phyloP scores from a whole-genome alignment of 2,797 vertebrate genomes.

The Anabacerthia variegaticeps region DNA sequence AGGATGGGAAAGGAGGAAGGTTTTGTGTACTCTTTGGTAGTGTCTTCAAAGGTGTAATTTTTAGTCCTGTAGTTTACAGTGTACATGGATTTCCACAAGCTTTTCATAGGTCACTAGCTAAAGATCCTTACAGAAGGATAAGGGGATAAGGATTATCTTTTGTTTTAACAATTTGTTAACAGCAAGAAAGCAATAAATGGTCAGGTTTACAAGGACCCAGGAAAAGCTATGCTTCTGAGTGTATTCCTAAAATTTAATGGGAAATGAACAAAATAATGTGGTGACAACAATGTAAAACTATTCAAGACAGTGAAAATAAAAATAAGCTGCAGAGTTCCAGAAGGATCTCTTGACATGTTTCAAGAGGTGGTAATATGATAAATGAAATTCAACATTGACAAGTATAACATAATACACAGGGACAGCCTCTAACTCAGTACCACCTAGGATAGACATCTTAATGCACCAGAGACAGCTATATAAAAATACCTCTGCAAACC shows the following conservation, averaged over 20 bases:
- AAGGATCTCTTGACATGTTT: not conserved
- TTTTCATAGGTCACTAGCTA: not conserved
- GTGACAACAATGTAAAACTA: not conserved
- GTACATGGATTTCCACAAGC: rapidly evolving
- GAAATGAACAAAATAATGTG: not conserved
- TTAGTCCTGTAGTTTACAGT: not conserved
- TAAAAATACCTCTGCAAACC: not conserved
- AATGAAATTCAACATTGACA: constrained; percentile 2
- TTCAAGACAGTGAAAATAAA: not conserved
- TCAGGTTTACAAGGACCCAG: not conserved
- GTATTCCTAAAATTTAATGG: not conserved
- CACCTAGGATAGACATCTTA: not conserved
- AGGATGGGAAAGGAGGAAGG: not conserved
- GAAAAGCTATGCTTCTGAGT: not conserved
- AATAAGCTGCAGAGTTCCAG: not conserved
- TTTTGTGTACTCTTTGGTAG: not conserved
- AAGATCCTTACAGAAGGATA: not conserved
- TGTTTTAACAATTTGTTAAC: not conserved
- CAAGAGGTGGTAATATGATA: not conserved
- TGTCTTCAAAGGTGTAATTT: not conserved
- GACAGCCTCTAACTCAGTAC: not conserved
- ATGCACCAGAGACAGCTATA: not conserved
- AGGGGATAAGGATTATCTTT: not conserved
- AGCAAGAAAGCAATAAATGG: not conserved
- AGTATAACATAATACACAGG: not conserved